Base-by-base conservation (phyloP, 2,888 invertebrate species). In the Myathropa florea region DNA sequence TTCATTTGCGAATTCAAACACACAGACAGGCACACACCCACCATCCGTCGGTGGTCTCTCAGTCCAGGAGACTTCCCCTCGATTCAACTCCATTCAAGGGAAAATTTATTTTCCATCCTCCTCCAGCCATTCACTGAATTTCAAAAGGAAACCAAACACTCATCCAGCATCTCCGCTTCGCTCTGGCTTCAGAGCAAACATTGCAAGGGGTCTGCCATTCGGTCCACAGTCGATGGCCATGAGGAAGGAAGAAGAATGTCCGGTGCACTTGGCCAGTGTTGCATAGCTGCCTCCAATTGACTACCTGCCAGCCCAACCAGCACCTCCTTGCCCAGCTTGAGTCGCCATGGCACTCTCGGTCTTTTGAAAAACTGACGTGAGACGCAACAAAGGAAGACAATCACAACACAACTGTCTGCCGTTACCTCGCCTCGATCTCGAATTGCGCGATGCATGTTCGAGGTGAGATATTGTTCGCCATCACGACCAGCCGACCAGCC, bases 351-450 rank as follows among this genome's bases (percentile, higher is more conserved):
- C 78, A 82, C 46, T 4, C 78, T 86, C 68, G 70, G 82, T 86
- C 82, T 82, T 78, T 73, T 72, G 59, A 81, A 76, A 80, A 79
- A 39, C 76, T 59, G 67, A 59, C 84, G 73, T 86, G 73, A 82
- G 73, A 82, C 82, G 82, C 78, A 78, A 86, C 78, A 86, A 86
- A 86, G 78, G 82, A 70, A 82, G 70, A 82, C 82, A 86, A 86
- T 86, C 85, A 86, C 82, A 86, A 82, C 85, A 60, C 46, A 75
- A 84, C 39, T 18, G 46, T 18, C 33, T 33, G 18, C 46, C n/a
- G 18, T 7, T 46, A 4, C 55, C 18, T 26, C 55, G 33, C 61
- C 60, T 72, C 36, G 0, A 67, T 60, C 36, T 83, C 73, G n/a
- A 36, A 57, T 68, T 68, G 65, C 64, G 75, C 28, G 64, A 33